Percentiles rank a stretch among this genome's conserved stretches.
Evolutionary conservation across 37 sponge, comb jelly and placozoan genomes (phyloP).

Genomic region (Agelas oroides): DNA sequence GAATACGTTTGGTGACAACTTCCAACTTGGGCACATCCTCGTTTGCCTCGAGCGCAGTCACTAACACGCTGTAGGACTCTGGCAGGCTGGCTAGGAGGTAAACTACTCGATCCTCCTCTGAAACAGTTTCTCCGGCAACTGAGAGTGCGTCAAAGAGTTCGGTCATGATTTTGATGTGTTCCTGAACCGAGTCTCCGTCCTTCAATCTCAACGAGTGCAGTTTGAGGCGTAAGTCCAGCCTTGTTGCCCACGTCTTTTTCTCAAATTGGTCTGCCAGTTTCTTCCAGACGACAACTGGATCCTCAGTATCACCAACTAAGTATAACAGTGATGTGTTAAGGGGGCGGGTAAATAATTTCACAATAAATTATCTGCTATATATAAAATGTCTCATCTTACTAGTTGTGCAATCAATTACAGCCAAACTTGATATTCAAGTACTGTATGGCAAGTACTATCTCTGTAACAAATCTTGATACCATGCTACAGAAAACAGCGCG

Average conservation of each 20-base stretch:
- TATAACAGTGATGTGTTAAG: constrained; percentile 45
- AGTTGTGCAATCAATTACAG: too few relatives aligned
- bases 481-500: too few relatives aligned
- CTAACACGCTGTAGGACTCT: constrained; percentile 48
- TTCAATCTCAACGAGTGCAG: constrained; percentile 48
- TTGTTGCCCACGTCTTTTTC: constrained; percentile 60
- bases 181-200: constrained; percentile 65
- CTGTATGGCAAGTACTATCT: too few relatives aligned
- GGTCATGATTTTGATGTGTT: constrained; percentile 62
- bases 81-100: constrained; percentile 68
- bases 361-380: too few relatives aligned
- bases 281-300: constrained; percentile 68
- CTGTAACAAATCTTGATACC: too few relatives aligned
- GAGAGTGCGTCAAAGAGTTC: constrained; percentile 59
- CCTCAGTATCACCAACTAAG: constrained; percentile 58
- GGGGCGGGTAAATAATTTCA: too few relatives aligned
- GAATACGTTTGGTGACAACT: constrained; percentile 48
- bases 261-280: constrained; percentile 63
- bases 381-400: too few relatives aligned
- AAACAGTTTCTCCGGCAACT: constrained; percentile 34
- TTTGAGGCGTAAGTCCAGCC: constrained; percentile 35
- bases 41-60: constrained; percentile 66
- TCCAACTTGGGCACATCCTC: constrained; percentile 38
- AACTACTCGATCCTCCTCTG: constrained; percentile 64
- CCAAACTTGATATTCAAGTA: too few relatives aligned